phyloP scores from a whole-genome alignment of 2,797 vertebrate species.

The Acipenser oxyrinchus region DNA sequence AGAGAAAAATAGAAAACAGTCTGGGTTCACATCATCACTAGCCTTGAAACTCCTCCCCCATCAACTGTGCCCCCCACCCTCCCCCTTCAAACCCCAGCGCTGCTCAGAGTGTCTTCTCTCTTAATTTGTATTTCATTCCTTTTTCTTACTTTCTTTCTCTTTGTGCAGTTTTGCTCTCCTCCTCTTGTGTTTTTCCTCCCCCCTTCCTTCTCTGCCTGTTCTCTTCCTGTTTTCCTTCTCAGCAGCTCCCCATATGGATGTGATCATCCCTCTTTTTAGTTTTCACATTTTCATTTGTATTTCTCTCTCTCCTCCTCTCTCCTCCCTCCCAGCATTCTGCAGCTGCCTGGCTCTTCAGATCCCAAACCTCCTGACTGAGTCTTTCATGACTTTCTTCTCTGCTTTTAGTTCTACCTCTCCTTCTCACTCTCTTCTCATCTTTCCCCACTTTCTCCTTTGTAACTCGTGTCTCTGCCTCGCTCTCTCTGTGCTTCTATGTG shows the following conservation, averaged over 20 bases:
- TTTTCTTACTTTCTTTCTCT: neutral
- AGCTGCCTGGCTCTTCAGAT: neutral
- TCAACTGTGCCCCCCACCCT: constrained; percentile 14
- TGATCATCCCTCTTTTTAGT: constrained; percentile 53
- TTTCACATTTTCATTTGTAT: constrained; percentile 44
- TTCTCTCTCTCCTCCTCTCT: constrained; percentile 22
- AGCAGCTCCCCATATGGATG: constrained; percentile 61
- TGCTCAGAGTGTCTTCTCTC: constrained; percentile 8
- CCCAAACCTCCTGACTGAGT: neutral
- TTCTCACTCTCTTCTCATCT: too few relatives aligned
- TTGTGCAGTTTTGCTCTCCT: constrained; percentile 13
- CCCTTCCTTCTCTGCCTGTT: neutral
- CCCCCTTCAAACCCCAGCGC: constrained; percentile 7
- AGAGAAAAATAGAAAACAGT: constrained; percentile 34
- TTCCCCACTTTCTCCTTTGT: too few relatives aligned
- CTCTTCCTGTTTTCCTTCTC: constrained; percentile 10
- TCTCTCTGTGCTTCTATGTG: too few relatives aligned
- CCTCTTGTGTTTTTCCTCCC: constrained; percentile 34
- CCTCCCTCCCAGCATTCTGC: constrained; percentile 24
- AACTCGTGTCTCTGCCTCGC: too few relatives aligned
- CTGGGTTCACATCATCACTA: constrained; percentile 52
- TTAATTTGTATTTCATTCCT: constrained; percentile 11
- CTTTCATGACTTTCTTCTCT: neutral
- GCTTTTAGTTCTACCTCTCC: neutral
- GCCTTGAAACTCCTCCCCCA: constrained; percentile 19